Evolutionary conservation across 1,140 invertebrate species (phyloP), one percentile per base, ranked within the genome.

Genomic region (Drosophila kikkawai): DNA sequence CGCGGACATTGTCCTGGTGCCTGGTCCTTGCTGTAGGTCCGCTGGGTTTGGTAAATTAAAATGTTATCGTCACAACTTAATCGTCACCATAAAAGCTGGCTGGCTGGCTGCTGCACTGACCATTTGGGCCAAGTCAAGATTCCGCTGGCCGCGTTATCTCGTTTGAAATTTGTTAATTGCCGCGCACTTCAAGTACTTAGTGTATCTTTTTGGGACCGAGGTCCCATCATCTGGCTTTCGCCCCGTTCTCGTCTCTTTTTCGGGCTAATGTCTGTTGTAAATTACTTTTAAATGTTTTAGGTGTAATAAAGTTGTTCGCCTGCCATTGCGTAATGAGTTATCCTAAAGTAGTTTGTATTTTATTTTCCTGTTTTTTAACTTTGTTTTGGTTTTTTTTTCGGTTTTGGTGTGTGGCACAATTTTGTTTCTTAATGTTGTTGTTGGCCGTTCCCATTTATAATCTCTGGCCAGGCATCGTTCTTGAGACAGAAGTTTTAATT

Each of bases 11-110:
- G 44, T 80, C 66, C 55, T 69, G 51, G 44, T 68, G 75, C 59
- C 59, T 69, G 51, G 39, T 88, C 86, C 85, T 82, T 63, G 83
- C 80, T 86, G 84, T 75, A 75, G 85, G 85, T 88, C 81, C 19
- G 5, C 36, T 56, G 53, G 48, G 44, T 9, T 51, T 41, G 51
- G 61, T 81, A 90, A 90, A 90, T 90, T 90, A 90, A 90, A 90
- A 73, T 76, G 85, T 90, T 90, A 90, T 90, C 85, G 73, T 80
- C 65, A 90, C 85, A 82, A 90, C 85, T 90, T 90, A 85, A 90
- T 90, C 86, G 71, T 74, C 56, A 50, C 70, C 75, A 85, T 90
- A 76, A 90, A 85, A 80, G 75, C 66, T 64, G 51, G 48, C 57
- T 51, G 29, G 50, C n/a, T 53, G 51, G 50, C 50, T 53, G 51